phyloP scores from a whole-genome alignment of 2,888 invertebrate species.

The Heterodera filipjevi region DNA sequence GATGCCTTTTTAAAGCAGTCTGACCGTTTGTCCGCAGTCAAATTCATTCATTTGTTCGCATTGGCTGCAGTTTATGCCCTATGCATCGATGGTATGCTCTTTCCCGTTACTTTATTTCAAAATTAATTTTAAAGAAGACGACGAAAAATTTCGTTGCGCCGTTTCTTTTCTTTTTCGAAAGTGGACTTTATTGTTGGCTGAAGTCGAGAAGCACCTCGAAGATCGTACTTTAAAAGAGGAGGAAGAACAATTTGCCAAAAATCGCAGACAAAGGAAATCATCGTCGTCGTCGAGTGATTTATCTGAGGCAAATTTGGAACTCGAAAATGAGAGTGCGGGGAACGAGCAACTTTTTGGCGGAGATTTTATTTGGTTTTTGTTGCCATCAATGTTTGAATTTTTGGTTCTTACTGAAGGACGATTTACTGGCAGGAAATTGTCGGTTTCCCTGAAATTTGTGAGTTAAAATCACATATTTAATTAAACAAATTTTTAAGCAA shows the following conservation, averaged over 20 bases:
- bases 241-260: constrained; percentile 15
- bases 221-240: constrained; percentile 9
- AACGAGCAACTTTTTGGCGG: not conserved
- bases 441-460: constrained; percentile 26
- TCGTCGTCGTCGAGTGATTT: constrained; percentile 15
- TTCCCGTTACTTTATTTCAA: not conserved
- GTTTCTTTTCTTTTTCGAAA: constrained; percentile 8
- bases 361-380: not conserved
- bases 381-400: constrained; percentile 18
- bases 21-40: not conserved
- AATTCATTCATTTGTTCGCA: not conserved
- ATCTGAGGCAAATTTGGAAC: not conserved
- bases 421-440: constrained; percentile 7
- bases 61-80: not conserved
- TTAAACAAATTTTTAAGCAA: constrained; percentile 15
- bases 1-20: not conserved
- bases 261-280: not conserved
- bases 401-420: not conserved
- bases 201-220: not conserved
- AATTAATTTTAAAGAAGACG: not conserved
- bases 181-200: not conserved
- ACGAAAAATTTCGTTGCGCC: not conserved
- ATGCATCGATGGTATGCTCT: not conserved
- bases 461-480: not conserved
- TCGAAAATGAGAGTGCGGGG: not conserved